Base-by-base conservation (phyloP, 2,888 invertebrate genomes). In the Drosophila niveifrons region DNA sequence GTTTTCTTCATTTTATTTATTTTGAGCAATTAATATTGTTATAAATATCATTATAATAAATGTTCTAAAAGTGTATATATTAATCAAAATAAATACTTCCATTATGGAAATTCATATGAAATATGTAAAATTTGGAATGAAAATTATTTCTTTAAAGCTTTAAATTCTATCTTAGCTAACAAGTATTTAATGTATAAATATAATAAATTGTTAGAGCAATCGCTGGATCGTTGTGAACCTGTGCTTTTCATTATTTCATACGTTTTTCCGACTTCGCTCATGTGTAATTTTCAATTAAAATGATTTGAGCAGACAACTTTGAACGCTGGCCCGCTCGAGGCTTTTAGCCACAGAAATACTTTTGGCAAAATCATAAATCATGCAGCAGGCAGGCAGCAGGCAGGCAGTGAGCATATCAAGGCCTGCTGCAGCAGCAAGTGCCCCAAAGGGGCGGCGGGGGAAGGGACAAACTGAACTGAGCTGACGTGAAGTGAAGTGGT, bases 251-350 rank as follows among this genome's bases (percentile, higher is more conserved):
- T 52, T 52, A 39, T 64, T 68, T 63, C 53, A 58, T 56, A 57
- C 48, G 53, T 61, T 62, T 72, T 74, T 71, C 58, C 70, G 80
- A 80, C 89, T 84, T 78, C 86, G 88, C 84, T 90, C 81, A 89
- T 90, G 90, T 90, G 90, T 88, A 88, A 90, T 89, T 89, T 89
- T 88, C 90, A 90, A 89, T 89, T 90, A 90, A 89, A 89, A 89
- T 88, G 89, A 80, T 87, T 85, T 89, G 82, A 77, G 83, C 83
- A 80, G 90, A 82, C 82, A 85, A 84, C 82, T 81, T 82, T 78
- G 87, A 82, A 81, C 84, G 63, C 48, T 74, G 66, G 71, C 44
- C 75, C 66, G 66, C 62, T 56, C 48, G 69, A 66, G 73, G 81
- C 84, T 80, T 72, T 72, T 81, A 66, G 68, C 68, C 77, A 72